Conservation (phyloP, 2,888 invertebrate species). For the Polydrusus tereticollis region DNA sequence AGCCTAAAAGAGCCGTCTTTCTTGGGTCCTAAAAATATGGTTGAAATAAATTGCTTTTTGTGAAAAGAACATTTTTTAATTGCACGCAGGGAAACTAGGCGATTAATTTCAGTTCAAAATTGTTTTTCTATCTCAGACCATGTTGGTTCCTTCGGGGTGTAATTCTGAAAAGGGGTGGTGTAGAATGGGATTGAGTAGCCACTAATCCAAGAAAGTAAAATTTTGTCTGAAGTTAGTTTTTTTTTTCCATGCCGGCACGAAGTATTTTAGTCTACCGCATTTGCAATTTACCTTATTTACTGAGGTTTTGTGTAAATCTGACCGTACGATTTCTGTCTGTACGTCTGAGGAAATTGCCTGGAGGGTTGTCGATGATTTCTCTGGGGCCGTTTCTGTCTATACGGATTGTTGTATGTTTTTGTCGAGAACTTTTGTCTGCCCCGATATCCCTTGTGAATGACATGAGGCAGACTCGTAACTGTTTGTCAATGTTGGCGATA, state of each 20-base stretch:
- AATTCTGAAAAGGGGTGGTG: background rate
- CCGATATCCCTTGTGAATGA: background rate
- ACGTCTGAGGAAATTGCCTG: no score
- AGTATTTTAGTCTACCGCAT: background rate
- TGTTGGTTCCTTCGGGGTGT: background rate
- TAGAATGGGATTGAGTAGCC: background rate
- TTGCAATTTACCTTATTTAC: background rate
- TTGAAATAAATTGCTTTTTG: background rate
- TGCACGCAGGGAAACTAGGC: background rate
- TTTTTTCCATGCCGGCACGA: background rate
- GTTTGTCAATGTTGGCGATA: background rate
- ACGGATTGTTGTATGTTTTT: background rate
- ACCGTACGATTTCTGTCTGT: background rate
- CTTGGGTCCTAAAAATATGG: background rate
- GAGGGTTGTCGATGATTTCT: background rate
- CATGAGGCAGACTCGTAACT: constrained; percentile 26
- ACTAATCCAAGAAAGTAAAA: background rate
- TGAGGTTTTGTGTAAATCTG: background rate
- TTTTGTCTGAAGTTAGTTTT: background rate
- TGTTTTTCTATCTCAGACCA: background rate
- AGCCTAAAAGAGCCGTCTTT: background rate
- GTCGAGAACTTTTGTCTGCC: background rate
- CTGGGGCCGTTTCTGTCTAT: background rate
- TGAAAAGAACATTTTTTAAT: background rate
- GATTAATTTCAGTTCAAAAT: background rate